Evolutionary conservation across 1,140 invertebrate genomes (phyloP), one percentile per base, ranked within the genome.

Genomic region (Metopolophium dirhodum): DNA sequence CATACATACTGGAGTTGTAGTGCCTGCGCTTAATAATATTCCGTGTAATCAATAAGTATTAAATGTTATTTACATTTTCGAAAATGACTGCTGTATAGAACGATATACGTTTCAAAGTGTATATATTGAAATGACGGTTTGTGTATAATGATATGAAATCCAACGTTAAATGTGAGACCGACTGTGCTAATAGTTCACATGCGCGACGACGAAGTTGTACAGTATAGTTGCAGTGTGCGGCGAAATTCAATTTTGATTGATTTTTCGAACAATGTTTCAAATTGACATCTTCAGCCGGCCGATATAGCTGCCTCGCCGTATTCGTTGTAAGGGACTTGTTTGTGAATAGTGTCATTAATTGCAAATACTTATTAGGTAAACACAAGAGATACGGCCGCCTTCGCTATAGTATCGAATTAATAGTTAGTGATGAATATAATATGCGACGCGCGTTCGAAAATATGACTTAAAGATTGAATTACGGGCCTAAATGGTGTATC

Each of bases 391-490:
- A 54, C 35, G 0, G 22, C 51, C 35, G 51, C 8, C 51, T 37
- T 7, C 22, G 35, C 30, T 11, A 23, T 11, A 23, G 49, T 37
- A 37, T 7, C 35, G 51, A 54, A 89, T 89, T 89, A 41, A 89
- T 57, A 23, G 3, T 30, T n/a, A 87, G 51, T 20, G 45, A 20
- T 51, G 47, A 87, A 87, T 51, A 51, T 51, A 18, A 2, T 54
- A 87, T 47, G 51, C 86, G 18, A 49, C 45, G 47, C 18, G 45
- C 14, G 7, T 49, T 87, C 30, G 47, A 87, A 87, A 87, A 35
- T 87, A 87, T 87, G 86, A 49, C 86, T 87, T 87, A 87, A 87
- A 49, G 86, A 89, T 89, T 89, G 88, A 89, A 89, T 89, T 89
- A 89, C n/a, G 47, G 23, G 85, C n/a, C 30, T 49, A 89, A 89